A percentile compares a stretch with the other conserved stretches of the same genome.
These are phyloP conservation scores for Cynodonichthys magdalenae DNA, from an alignment of 2,797 vertebrate genomes.

Conservation along the genomic window DNA sequence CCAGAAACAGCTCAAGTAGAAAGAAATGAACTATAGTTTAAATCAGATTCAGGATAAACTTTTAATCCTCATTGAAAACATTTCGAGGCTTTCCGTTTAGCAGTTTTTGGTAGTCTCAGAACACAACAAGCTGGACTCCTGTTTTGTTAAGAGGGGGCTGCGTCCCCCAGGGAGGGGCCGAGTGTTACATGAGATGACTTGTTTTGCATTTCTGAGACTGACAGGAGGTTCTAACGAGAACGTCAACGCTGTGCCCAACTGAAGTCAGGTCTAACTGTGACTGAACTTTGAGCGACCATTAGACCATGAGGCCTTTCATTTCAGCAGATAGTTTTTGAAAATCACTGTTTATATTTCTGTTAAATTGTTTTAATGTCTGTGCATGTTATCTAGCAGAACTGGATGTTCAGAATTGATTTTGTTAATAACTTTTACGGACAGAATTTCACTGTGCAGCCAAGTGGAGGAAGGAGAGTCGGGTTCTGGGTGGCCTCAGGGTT, in stretches of 20 bases:
- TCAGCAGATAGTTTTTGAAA: neutral
- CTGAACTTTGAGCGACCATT: too few relatives aligned
- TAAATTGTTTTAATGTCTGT: neutral
- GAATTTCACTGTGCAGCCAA: too few relatives aligned
- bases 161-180: constrained; percentile 69
- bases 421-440: too few relatives aligned
- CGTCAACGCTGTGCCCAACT: constrained; percentile 12
- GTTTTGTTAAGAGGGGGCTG: constrained; percentile 53
- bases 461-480: too few relatives aligned
- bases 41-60: constrained; percentile 8
- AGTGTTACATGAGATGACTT: constrained; percentile 74
- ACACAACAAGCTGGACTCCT: constrained; percentile 60
- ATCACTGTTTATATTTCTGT: too few relatives aligned
- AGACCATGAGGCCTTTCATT: neutral
- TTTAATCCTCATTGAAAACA: constrained; percentile 4
- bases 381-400: neutral
- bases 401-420: too few relatives aligned
- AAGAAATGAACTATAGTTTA: constrained; percentile 3
- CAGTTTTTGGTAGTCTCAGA: constrained; percentile 77
- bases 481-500: too few relatives aligned
- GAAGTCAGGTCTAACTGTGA: too few relatives aligned
- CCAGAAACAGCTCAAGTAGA: constrained; percentile 21
- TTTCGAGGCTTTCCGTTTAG: constrained; percentile 47
- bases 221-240: constrained; percentile 56
- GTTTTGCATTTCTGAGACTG: constrained; percentile 68